Evolutionary conservation across 1,140 invertebrate species (phyloP), one percentile per base, ranked within the genome.

Genomic region (Drosophila pseudoananassae): DNA sequence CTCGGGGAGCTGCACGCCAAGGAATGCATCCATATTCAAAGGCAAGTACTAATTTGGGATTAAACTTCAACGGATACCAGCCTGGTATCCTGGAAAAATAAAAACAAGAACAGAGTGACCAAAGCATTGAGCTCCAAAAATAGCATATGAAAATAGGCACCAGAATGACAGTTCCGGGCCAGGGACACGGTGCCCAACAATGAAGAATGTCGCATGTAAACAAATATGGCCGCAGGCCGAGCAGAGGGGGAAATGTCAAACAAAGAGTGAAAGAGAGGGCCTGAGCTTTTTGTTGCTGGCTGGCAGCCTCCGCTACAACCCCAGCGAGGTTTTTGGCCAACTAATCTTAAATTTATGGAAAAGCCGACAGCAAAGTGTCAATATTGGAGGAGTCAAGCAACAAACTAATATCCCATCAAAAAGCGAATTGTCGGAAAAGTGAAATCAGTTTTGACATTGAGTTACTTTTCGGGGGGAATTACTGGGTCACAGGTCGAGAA

Each of bases 291-390:
- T 54, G 47, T 58, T 73, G 56, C 36, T 27, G 25, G 5, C 31
- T 54, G 59, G 43, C 68, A 59, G 60, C 15, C 72, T 72, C 59
- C 27, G 69, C 59, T 58, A 38, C 15, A 50, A 46, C 31, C 36
- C 36, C 50, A 8, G 51, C 31, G 65, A 56, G 57, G 36, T 73
- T 84, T 79, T 84, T 49, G 73, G 81, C 81, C 68, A 69, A 71
- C 60, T 78, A 87, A 85, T 81, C 55, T 85, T 87, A 85, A 85
- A 85, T 85, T 87, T 77, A 85, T 85, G 68, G 81, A 85, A 85
- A 77, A 70, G 55, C 45, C 63, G 53, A 77, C 63, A 69, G 68
- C 76, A 55, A 79, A 79, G 57, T 74, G 69, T 74, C 78, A 82
- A 82, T 82, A 82, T 81, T 74, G 5, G 61, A 50, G 50, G 36